Evolutionary conservation across 1,140 invertebrate species (phyloP).

Genomic region (Grapholita molesta): DNA sequence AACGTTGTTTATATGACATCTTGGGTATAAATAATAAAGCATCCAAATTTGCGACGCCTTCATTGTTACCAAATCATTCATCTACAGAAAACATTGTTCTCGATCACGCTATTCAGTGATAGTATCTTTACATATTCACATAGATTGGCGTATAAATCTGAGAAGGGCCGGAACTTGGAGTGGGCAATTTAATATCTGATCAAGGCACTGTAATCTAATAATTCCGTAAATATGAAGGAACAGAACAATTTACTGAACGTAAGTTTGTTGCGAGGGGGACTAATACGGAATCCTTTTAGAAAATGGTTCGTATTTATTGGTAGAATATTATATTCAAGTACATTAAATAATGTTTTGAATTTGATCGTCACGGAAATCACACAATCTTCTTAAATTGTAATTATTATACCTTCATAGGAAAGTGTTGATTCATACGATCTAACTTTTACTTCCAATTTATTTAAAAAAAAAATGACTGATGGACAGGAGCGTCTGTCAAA

Average conservation of each 20-base stretch:
- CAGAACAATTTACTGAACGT: slow-evolving; percentile 45
- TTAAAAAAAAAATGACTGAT: too few species aligned
- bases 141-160: slow-evolving; percentile 41
- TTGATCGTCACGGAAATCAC: too few species aligned
- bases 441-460: too few species aligned
- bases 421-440: too few species aligned
- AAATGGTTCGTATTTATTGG: slow-evolving; percentile 31
- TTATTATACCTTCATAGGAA: too few species aligned
- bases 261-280: slow-evolving; percentile 62
- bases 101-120: slow-evolving; percentile 18
- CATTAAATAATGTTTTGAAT: too few species aligned
- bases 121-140: slow-evolving; percentile 17
- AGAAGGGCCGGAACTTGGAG: slow-evolving; percentile 40
- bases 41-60: neutral
- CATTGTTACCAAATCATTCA: slow-evolving; percentile 29
- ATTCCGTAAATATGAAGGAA: slow-evolving; percentile 65
- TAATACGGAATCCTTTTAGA: slow-evolving; percentile 57
- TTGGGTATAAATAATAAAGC: neutral
- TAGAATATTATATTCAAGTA: too few species aligned
- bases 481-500: too few species aligned
- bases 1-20: too few species aligned
- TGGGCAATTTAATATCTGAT: slow-evolving; percentile 65
- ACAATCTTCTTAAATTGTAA: too few species aligned
- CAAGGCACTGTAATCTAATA: slow-evolving; percentile 62
- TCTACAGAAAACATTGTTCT: slow-evolving; percentile 38